These are phyloP conservation scores for Sminthurides bifidus DNA, from an alignment of 1,140 invertebrate species.

Conservation along the genomic window DNA sequence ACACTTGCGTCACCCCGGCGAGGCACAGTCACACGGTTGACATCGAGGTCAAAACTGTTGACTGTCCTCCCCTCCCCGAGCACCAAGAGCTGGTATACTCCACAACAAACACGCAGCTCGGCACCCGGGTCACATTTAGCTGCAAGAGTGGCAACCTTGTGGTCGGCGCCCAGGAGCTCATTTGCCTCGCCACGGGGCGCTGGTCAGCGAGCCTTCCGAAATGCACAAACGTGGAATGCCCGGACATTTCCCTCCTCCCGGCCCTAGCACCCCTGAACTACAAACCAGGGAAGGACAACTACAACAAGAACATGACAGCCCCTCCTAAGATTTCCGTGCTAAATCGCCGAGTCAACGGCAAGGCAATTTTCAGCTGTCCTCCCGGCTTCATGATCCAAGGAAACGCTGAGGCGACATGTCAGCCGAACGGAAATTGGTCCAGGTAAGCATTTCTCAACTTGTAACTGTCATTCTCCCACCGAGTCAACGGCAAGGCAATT, in stretches of 20 bases:
- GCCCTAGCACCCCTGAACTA: conserved; percentile 25
- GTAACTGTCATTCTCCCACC: too few species aligned
- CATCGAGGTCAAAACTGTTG: conserved; percentile 56
- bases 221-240: conserved; percentile 30
- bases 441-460: too few species aligned
- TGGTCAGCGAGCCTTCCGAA: conserved; percentile 65
- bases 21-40: conserved; percentile 64
- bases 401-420: conserved; percentile 56
- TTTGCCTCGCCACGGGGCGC: conserved; percentile 65
- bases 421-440: too few species aligned
- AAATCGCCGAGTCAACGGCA: conserved; percentile 59
- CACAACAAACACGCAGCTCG: conserved; percentile 56
- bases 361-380: conserved; percentile 66
- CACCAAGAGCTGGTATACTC: conserved; percentile 56
- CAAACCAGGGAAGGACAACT: conserved; percentile 20
- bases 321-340: conserved; percentile 41
- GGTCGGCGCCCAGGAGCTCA: conserved; percentile 56
- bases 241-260: conserved; percentile 27
- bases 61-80: conserved; percentile 56
- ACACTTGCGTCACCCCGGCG: conserved; percentile 67
- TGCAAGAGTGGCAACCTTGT: conserved; percentile 71
- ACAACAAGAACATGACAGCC: conserved; percentile 18
- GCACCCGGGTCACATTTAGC: conserved; percentile 56
- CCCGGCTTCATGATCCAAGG: conserved; percentile 65
- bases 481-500: too few species aligned